Base-by-base conservation (phyloP, 2,888 invertebrate genomes). In the Zhengitettix transpicula region DNA sequence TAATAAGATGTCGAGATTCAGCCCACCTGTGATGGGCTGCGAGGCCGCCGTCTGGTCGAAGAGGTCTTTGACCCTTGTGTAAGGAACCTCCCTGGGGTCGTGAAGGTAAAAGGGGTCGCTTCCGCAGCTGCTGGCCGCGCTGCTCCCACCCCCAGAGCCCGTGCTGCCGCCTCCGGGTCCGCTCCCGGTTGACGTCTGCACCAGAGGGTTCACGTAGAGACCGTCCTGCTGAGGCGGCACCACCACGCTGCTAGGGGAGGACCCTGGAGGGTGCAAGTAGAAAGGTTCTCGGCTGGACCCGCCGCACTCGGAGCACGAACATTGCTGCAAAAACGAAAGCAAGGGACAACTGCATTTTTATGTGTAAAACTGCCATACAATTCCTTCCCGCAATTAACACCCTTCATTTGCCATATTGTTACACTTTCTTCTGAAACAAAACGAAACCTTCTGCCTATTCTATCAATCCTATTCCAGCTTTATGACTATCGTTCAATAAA, bases 91-190 rank as follows among this genome's bases (percentile, higher is more conserved):
- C 61, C 87, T 85, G 0, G 86, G 86, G 68, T 85, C 85, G 74
- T 92, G 92, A 58, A 93, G 78, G 71, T 89, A 93, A 77, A 92
- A 93, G 9, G 87, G 83, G 67, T 84, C 84, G n/a, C 79, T 78
- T 58, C 75, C 72, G 68, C 80, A 79, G 42, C 57, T 57, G 58
- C 62, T 64, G 56, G 58, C 60, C 75, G 75, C n/a, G 75, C 76
- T 1, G 75, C 75, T 55, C 75, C 75, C n/a, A 74, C 76, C 1
- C 75, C 75, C 55, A 9, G 87, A 82, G 67, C 84, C 84, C 14
- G 79, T 78, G 58, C 75, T 71, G 68, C 80, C 79, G 42, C 57
- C 57, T 57, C 62, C n/a, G 7, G 40, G 40, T 9, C n/a, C 17
- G 40, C 41, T 12, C 14, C 40, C 16, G 40, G 55, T 14, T 28